These are phyloP conservation scores for Lordiphosa andalusiaca DNA, from an alignment of 2,888 invertebrate species.

Conservation along the genomic window DNA sequence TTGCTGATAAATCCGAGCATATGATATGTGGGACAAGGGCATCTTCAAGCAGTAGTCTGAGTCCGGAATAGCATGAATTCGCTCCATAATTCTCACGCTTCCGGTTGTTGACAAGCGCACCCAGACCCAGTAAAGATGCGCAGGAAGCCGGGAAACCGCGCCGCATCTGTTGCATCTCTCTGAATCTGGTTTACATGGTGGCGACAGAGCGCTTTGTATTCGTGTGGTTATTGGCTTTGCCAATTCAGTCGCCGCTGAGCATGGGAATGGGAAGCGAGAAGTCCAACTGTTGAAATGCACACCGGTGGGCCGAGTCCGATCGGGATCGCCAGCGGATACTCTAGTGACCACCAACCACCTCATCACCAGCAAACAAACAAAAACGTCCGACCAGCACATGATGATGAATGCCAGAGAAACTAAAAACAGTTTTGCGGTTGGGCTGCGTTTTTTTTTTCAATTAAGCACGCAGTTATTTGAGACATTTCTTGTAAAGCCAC, in stretches of 20 bases:
- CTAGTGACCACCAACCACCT: slow-evolving; percentile 9
- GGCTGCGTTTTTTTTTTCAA: slow-evolving; percentile 56
- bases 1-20: too few relatives aligned
- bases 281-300: slow-evolving; percentile 35
- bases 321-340: slow-evolving; percentile 17
- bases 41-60: too few relatives aligned
- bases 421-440: slow-evolving; percentile 57
- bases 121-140: slow-evolving; percentile 5
- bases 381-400: slow-evolving; percentile 9
- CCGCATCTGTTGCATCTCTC: slow-evolving; percentile 24
- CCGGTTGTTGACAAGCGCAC: slow-evolving; percentile 12
- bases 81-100: slow-evolving; percentile 26
- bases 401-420: slow-evolving; percentile 23
- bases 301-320: slow-evolving; percentile 22
- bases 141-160: slow-evolving; percentile 16
- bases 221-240: slow-evolving; percentile 44
- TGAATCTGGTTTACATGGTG: slow-evolving; percentile 10
- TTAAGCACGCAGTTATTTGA: slow-evolving; percentile 53
- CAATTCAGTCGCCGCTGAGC: slow-evolving; percentile 19
- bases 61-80: neutral
- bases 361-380: slow-evolving; percentile 12
- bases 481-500: slow-evolving; percentile 46
- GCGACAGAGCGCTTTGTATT: slow-evolving; percentile 26
- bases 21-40: too few relatives aligned
- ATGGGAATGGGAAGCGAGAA: slow-evolving; percentile 6